Percentiles rank a stretch among this genome's conserved stretches.
Evolutionary conservation across 2,797 vertebrate genomes (phyloP).

Genomic region (Tenualosa ilisha): DNA sequence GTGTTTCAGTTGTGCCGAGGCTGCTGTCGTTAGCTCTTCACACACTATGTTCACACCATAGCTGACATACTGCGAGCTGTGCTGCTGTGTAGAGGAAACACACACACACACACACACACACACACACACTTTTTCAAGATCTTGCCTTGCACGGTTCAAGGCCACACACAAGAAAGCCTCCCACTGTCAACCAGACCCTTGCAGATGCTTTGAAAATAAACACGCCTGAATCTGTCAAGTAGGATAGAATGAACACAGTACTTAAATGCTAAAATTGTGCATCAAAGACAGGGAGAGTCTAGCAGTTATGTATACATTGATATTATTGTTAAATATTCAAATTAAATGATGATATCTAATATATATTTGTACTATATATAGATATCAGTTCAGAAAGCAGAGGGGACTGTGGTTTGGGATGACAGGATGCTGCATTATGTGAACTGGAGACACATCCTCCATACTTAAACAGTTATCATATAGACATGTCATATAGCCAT

Average conservation of each 20-base stretch:
- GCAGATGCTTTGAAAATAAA: not conserved
- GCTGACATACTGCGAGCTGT: no score
- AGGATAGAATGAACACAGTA: no score
- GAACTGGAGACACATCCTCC: not conserved
- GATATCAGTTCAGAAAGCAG: not conserved
- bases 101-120: conserved; percentile 18
- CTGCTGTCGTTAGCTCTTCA: no score
- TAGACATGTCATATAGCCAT: not conserved
- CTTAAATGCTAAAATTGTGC: no score
- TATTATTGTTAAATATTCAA: no score
- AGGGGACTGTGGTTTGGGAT: not conserved
- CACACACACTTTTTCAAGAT: not conserved
- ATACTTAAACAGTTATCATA: not conserved
- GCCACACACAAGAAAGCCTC: not conserved
- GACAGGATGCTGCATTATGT: not conserved
- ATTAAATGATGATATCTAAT: no score
- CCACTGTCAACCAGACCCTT: not conserved
- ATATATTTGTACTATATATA: no score
- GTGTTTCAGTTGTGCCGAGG: no score
- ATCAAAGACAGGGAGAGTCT: no score
- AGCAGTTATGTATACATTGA: no score
- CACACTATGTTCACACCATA: no score
- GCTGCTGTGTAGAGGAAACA: no score
- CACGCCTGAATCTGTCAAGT: not conserved
- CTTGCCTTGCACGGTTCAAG: not conserved